A percentile compares a stretch with the other conserved stretches of the same genome.
Conservation (phyloP, 2,113 vertebrate genomes). For the Pan troglodytes region DNA sequence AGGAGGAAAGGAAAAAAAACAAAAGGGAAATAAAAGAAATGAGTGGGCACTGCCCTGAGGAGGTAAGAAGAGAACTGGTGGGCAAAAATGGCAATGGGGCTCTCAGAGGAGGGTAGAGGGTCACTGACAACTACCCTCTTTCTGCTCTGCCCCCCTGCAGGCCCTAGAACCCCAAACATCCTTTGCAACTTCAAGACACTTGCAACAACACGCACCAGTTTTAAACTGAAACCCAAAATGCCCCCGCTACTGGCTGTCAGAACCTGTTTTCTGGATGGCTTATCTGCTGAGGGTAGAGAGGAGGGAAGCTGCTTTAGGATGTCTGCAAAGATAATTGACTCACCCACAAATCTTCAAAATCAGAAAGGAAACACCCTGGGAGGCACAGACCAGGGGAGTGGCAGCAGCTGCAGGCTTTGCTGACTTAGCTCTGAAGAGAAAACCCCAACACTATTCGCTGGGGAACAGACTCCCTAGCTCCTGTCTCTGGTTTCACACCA, state of each 20-base stretch:
- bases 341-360: neutral
- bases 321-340: neutral
- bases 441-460: rapidly evolving
- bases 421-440: neutral
- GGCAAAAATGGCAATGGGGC: neutral
- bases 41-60: neutral
- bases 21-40: neutral
- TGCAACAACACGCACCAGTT: neutral
- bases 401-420: neutral
- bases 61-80: neutral
- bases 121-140: neutral
- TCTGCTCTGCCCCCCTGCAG: neutral
- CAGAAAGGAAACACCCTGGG: conserved; percentile 21
- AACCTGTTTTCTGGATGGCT: neutral
- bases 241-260: neutral
- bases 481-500: neutral
- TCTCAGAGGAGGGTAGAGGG: no score
- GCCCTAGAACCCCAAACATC: neutral
- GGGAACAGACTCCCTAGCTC: neutral
- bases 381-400: neutral
- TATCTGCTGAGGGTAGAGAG: neutral
- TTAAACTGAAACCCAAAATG: neutral
- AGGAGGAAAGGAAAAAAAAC: neutral
- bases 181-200: neutral
- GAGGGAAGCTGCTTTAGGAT: neutral